These are phyloP conservation scores for Echinometra lucunter DNA, from an alignment of 53 echinoderm and acorn worm species.

Conservation along the genomic window DNA sequence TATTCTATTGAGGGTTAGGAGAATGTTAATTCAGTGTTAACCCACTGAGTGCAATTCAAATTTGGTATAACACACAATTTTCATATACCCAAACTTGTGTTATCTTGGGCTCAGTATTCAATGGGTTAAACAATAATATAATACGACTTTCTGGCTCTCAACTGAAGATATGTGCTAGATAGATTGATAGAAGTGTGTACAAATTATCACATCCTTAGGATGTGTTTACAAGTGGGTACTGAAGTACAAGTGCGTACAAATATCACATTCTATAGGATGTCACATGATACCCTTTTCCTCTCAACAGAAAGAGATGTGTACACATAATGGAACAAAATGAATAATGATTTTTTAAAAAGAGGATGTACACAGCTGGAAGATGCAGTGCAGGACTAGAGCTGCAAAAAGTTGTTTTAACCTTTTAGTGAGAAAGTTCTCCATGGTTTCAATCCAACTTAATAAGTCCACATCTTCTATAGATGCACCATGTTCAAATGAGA, in stretches of 20 bases:
- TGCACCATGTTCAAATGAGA: too few species aligned
- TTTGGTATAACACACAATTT: too few species aligned
- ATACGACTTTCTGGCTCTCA: not conserved
- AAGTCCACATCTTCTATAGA: slow-evolving; percentile 14
- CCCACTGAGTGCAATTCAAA: too few species aligned
- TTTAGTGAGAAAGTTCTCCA: not conserved
- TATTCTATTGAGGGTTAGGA: not conserved
- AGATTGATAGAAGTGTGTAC: not conserved
- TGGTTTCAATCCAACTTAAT: not conserved
- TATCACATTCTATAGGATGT: not conserved
- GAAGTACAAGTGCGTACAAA: not conserved
- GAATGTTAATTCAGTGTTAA: too few species aligned
- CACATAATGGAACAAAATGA: not conserved
- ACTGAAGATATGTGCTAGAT: not conserved
- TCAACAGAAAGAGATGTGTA: not conserved
- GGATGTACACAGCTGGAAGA: not conserved
- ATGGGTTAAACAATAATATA: not conserved
- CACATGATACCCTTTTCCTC: not conserved
- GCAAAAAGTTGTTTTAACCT: not conserved
- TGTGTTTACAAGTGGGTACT: too few species aligned
- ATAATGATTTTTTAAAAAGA: too few species aligned
- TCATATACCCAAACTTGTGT: too few species aligned
- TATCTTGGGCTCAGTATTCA: too few species aligned
- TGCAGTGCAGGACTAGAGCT: not conserved
- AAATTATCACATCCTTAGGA: too few species aligned